phyloP scores from a whole-genome alignment of 2,113 vertebrate genomes.

The Mesitornis unicolor region DNA sequence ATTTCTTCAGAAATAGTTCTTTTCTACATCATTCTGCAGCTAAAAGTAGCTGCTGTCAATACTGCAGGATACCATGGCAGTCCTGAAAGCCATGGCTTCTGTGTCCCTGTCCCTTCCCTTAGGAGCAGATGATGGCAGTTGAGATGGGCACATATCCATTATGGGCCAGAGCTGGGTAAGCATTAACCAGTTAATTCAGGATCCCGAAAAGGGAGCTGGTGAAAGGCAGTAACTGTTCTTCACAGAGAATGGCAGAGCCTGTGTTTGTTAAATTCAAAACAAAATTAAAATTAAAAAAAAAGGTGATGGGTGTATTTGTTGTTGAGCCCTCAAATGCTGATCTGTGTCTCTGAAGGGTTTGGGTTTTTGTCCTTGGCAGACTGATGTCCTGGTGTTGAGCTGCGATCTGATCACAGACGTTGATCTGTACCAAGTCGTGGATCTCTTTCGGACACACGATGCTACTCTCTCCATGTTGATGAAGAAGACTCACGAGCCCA shows the following conservation, averaged over 20 bases:
- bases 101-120: not conserved
- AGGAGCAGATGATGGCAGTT: not conserved
- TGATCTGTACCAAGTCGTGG: conserved; percentile 93
- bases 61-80: not conserved
- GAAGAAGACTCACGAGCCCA: conserved; percentile 88
- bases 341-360: not conserved
- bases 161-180: not conserved
- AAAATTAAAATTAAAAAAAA: not conserved
- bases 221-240: not conserved
- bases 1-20: conserved; percentile 17
- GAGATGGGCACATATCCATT: not conserved
- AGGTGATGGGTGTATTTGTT: not conserved
- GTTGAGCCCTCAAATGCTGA: not conserved
- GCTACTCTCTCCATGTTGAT: conserved; percentile 94
- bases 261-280: not conserved
- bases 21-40: conserved; percentile 14
- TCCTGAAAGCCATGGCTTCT: not conserved
- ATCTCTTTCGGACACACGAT: conserved; percentile 92
- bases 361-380: conserved; percentile 69
- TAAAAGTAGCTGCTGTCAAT: conserved; percentile 7
- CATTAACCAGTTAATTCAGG: not conserved
- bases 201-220: not conserved
- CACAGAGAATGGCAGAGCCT: not conserved
- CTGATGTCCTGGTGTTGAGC: conserved; percentile 91
- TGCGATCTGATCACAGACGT: conserved; percentile 96